Base-by-base conservation (phyloP, 2,888 invertebrate species). In the Sycophila texana region DNA sequence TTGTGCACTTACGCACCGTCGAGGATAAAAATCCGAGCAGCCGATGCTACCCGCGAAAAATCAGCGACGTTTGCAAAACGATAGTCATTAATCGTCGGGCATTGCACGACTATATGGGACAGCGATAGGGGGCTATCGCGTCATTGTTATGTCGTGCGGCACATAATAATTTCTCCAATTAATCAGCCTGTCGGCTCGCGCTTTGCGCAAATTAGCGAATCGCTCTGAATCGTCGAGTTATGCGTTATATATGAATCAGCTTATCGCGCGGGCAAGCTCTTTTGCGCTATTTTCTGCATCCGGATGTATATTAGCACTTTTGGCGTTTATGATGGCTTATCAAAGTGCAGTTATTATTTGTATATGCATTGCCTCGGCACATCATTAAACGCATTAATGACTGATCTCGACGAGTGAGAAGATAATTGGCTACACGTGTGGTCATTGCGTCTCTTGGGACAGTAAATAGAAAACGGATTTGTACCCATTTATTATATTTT, bases 81-180 rank as follows among this genome's bases (percentile, higher is more conserved):
- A 60, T 18, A 14, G 26, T 60, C 55, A 74, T 67, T 74, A 74
- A 74, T 74, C 49, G 22, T 51, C 49, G 26, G 39, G 49, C 47
- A 65, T 58, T 20, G 30, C 16, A 14, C 12, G 30, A 39, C n/a
- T 67, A 75, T 68, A 14, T 75, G 61, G 60, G 53, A 53, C 68
- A 22, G 53, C 14, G 68, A 75, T 75, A 75, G 39, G 10, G 39
- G 7, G 39, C 4, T 60, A 60, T 72, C 39, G 22, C 18, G 7
- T 16, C n/a, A 30, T n/a, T 55, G 55, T 55, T 60, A 26, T 18
- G 20, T 61, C 39, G 61, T 47, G 47, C 20, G 39, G 47, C 47
- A 49, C 61, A 39, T 55, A 67, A 67, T 30, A 53, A 67, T 55
- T 22, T 53, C 22, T 30, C 16, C 13, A 67, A 67, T 67, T 63